phyloP scores from a whole-genome alignment of 2,888 invertebrate species.

The Dicycla oo region DNA sequence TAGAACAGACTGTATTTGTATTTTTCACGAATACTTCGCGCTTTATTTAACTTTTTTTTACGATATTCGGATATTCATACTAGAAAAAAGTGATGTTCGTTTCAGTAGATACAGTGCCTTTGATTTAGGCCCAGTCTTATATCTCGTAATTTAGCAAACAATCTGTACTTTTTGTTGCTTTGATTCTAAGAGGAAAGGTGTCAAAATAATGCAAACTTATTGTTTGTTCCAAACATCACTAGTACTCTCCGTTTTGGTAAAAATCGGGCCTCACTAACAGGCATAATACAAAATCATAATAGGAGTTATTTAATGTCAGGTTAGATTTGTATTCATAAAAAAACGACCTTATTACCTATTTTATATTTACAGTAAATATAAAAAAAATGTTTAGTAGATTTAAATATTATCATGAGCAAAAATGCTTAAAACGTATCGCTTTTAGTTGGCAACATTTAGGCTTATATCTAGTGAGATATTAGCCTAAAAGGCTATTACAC shows the following conservation, averaged over 20 bases:
- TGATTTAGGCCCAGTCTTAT: background rate
- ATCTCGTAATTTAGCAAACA: background rate
- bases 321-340: no score
- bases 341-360: background rate
- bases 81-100: background rate
- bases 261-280: background rate
- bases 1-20: background rate
- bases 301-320: background rate
- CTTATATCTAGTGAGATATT: no score
- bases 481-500: no score
- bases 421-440: background rate
- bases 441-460: background rate
- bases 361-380: background rate
- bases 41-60: background rate
- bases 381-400: conserved; percentile 3
- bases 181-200: background rate
- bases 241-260: background rate
- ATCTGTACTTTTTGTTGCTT: background rate
- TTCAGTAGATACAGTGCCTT: background rate
- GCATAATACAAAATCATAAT: no score
- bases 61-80: background rate
- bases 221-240: background rate
- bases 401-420: conserved; percentile 8
- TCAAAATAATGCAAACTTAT: background rate
- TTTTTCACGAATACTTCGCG: background rate